Base-by-base conservation (phyloP, 2,888 invertebrate species). In the Rhopalosiphum nymphaeae region DNA sequence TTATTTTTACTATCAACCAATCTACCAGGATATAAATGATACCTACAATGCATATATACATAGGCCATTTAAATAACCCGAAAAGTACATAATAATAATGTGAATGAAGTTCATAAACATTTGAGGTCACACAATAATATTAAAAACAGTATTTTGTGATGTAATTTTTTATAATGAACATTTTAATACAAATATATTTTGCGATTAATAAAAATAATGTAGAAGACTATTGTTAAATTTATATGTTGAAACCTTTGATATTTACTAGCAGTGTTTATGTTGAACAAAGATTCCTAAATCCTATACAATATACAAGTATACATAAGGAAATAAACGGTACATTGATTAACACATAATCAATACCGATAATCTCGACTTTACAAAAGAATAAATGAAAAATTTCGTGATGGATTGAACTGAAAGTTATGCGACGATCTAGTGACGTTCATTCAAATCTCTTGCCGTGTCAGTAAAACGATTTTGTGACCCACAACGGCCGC, bases 381-480 rank as follows among this genome's bases (percentile, higher is more conserved):
- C 9, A 87, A 87, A n/a, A 49, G 16, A 87, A 49, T 10, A 53
- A 56, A 53, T 5, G 25, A 88, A 1, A 36, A 53, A 13, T 36
- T 4, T 1, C 13, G 42, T 1, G 13, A 57, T 36, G 21, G 78
- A 78, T 42, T 78, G 36, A 78, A 78, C 78, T 26, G 67, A 91
- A 91, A 78, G 3, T n/a, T 49, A 25, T 42, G 7, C 53, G 36
- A 16, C 11, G 11, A 9, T 89, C 67, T 21, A 49, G 53, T 91
- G 86, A 61, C 91, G 91, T 92, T 92, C 91, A 92, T 92, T 92
- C 86, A 92, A 92, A 87, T 92, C 91, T 92, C 91, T 92, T 13
- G 57, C 13, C 0, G 25, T 11, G n/a, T n/a, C 21, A 36, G 78
- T 78, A 78, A 7, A 21, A 78, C 36, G 36, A 36, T 78, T 78